Evolutionary conservation across 1,140 invertebrate genomes (phyloP).

Genomic region (Cephus cinctus): DNA sequence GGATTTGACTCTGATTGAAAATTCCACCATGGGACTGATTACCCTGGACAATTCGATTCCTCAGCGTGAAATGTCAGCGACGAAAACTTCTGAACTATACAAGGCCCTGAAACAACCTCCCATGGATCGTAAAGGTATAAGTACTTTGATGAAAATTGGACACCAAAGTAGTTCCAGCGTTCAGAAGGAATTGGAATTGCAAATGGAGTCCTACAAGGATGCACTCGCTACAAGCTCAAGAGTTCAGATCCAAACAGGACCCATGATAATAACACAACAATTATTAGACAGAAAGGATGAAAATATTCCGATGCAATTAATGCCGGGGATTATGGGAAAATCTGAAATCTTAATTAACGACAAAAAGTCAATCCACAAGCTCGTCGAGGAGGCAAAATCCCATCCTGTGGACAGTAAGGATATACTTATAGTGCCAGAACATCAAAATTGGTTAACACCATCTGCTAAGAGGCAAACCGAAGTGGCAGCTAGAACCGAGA

Average conservation of each 20-base stretch:
- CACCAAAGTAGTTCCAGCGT: conserved; percentile 1
- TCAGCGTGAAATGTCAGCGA: conserved; percentile 8
- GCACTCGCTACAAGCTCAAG: no score
- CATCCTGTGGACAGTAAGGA: no score
- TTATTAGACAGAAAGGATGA: no score
- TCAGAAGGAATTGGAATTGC: neutral
- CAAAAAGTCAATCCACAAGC: neutral
- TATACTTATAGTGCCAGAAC: conserved; percentile 21
- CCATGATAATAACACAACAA: no score
- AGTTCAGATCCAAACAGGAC: no score
- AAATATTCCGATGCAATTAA: no score
- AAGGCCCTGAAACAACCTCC: conserved; percentile 37
- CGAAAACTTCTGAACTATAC: conserved; percentile 36
- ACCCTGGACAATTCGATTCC: conserved; percentile 24
- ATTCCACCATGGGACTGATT: conserved; percentile 42
- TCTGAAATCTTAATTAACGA: neutral
- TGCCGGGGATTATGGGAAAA: neutral
- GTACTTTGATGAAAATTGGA: conserved; percentile 15
- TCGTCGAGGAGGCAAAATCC: neutral
- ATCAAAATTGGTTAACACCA: conserved; percentile 49
- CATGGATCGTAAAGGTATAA: conserved; percentile 21
- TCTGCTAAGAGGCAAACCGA: conserved; percentile 37
- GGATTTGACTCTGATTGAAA: conserved; percentile 42
- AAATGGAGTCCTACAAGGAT: neutral
- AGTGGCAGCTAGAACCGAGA: conserved; percentile 26